Evolutionary conservation across 2,888 invertebrate species (phyloP).

Genomic region (Galeruca laticollis): DNA sequence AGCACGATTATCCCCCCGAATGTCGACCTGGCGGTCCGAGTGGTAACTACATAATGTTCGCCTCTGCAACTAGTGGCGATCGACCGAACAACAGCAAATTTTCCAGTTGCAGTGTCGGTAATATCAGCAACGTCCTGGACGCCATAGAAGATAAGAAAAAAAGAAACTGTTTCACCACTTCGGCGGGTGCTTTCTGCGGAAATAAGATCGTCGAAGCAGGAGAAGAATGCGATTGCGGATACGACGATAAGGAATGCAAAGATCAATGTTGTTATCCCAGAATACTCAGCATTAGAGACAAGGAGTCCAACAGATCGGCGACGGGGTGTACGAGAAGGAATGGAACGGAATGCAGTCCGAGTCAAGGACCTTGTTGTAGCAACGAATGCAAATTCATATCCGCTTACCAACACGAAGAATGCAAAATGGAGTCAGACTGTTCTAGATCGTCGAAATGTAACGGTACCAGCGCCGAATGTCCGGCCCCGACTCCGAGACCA

Average conservation of each 20-base stretch:
- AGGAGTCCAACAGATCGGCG: conserved; percentile 76
- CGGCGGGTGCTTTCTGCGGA: conserved; percentile 96
- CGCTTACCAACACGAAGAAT: conserved; percentile 74
- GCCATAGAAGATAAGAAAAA: conserved; percentile 92
- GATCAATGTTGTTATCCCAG: conserved; percentile 94
- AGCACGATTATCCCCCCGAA: conserved; percentile 95
- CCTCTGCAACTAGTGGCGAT: conserved; percentile 98
- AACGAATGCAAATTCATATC: conserved; percentile 80
- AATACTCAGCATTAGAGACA: conserved; percentile 78
- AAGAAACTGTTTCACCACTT: conserved; percentile 77
- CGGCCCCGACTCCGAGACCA: conserved; percentile 81
- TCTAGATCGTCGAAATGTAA: conserved; percentile 89
- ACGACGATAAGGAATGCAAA: conserved; percentile 88
- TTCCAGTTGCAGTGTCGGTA: conserved; percentile 93
- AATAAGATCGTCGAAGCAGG: conserved; percentile 98
- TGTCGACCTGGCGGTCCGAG: conserved; percentile 90
- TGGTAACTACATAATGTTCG: conserved; percentile 99
- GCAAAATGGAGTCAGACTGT: conserved; percentile 90
- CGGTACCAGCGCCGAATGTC: conserved; percentile 89
- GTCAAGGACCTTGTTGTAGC: conserved; percentile 99
- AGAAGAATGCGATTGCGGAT: conserved; percentile 98
- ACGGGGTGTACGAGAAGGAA: conserved; percentile 84
- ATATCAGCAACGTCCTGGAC: conserved; percentile 94
- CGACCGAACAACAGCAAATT: conserved; percentile 98
- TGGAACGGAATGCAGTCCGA: conserved; percentile 90